These are phyloP conservation scores for Megaceryle torquata DNA, from an alignment of 2,113 vertebrate genomes.

Conservation along the genomic window DNA sequence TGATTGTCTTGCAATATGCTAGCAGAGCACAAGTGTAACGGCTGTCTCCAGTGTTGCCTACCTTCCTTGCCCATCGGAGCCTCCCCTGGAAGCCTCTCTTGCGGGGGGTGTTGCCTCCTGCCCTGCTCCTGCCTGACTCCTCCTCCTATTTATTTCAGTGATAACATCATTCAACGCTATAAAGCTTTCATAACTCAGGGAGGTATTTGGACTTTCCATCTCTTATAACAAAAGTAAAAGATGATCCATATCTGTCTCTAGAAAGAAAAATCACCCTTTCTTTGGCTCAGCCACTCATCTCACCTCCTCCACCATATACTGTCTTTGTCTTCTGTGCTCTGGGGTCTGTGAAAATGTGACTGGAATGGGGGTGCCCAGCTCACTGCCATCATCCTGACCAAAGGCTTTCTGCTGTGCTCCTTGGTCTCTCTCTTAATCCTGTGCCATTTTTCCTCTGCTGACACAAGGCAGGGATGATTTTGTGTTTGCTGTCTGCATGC, in stretches of 20 bases:
- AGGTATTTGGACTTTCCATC: neutral
- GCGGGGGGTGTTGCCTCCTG: neutral
- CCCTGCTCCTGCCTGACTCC: neutral
- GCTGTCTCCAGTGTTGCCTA: neutral
- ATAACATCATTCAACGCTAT: neutral
- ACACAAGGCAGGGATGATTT: neutral
- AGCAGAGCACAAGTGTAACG: neutral
- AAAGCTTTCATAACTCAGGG: neutral
- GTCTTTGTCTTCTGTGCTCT: neutral
- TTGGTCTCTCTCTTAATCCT: neutral
- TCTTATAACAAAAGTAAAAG: neutral
- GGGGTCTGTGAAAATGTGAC: neutral
- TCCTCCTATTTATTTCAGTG: neutral
- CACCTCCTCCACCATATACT: neutral
- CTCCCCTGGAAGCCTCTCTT: neutral
- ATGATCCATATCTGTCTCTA: neutral
- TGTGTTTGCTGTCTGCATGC: neutral
- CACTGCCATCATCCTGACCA: neutral
- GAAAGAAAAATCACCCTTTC: neutral
- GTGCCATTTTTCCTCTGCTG: neutral
- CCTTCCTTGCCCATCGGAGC: neutral
- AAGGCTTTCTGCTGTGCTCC: neutral
- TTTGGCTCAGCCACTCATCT: neutral
- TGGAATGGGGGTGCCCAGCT: neutral
- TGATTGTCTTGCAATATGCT: neutral